phyloP scores from a whole-genome alignment of 1,140 invertebrate genomes.

The Matsumurasca onukii region DNA sequence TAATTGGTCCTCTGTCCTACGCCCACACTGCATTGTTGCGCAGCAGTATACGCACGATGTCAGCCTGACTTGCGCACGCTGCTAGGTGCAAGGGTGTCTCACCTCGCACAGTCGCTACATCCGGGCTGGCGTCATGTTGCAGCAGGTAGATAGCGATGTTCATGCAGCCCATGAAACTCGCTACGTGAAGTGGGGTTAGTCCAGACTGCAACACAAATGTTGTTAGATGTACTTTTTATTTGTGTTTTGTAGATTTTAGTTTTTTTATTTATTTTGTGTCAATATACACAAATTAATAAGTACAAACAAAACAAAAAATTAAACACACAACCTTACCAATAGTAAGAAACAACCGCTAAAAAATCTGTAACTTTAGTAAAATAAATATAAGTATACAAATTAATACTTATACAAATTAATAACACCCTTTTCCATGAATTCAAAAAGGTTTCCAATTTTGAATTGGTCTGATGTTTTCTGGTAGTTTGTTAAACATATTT shows the following conservation, averaged over 20 bases:
- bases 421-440: too few relatives aligned
- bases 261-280: not conserved
- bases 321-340: too few relatives aligned
- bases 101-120: slow-evolving; percentile 93
- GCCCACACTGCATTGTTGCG: slow-evolving; percentile 96
- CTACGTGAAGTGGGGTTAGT: slow-evolving; percentile 95
- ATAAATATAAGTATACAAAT: too few relatives aligned
- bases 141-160: slow-evolving; percentile 97
- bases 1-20: slow-evolving; percentile 80
- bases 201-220: slow-evolving; percentile 65
- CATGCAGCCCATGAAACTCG: slow-evolving; percentile 99
- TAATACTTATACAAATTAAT: too few relatives aligned
- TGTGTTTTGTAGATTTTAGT: not conserved
- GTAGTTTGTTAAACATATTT: too few relatives aligned
- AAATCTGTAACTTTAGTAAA: too few relatives aligned
- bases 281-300: too few relatives aligned
- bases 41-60: slow-evolving; percentile 85
- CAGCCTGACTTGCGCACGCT: slow-evolving; percentile 90
- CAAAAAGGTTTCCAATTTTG: too few relatives aligned
- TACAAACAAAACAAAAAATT: too few relatives aligned
- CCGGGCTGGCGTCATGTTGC: slow-evolving; percentile 91
- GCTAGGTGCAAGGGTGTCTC: slow-evolving; percentile 97
- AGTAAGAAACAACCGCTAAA: too few relatives aligned
- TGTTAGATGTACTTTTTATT: slow-evolving; percentile 33
- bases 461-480: too few relatives aligned